These are phyloP conservation scores for Sparus aurata DNA, from an alignment of 2,797 vertebrate genomes.

Conservation along the genomic window DNA sequence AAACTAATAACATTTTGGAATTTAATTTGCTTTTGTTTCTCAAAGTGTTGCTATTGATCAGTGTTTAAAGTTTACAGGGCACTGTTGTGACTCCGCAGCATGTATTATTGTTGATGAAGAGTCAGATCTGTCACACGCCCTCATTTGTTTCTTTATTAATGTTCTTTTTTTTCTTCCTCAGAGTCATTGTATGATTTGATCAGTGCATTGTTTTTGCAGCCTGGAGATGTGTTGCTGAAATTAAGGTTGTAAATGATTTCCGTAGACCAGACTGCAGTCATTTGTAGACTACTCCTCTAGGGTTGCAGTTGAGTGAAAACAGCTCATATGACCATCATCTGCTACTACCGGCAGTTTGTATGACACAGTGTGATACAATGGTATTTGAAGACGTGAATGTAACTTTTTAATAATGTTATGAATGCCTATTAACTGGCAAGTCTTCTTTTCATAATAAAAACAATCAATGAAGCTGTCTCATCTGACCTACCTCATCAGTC, in stretches of 20 bases:
- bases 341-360: constrained; percentile 28
- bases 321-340: constrained; percentile 25
- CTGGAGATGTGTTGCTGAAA: background rate
- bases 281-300: constrained; percentile 49
- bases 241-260: constrained; percentile 17
- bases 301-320: constrained; percentile 50
- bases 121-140: constrained; percentile 1
- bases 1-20: constrained; percentile 56
- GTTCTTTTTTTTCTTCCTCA: background rate
- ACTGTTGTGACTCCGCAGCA: constrained; percentile 26
- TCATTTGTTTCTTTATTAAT: constrained; percentile 2
- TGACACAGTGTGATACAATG: constrained; percentile 30
- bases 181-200: constrained; percentile 23
- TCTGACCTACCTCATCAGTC: background rate
- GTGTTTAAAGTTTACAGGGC: constrained; percentile 62
- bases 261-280: constrained; percentile 37
- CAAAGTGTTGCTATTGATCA: constrained; percentile 67
- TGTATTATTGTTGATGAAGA: constrained; percentile 28
- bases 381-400: constrained; percentile 68
- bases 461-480: background rate
- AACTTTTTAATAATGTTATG: constrained; percentile 24
- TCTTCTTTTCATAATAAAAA: constrained; percentile 72
- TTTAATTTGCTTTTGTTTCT: constrained; percentile 44
- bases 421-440: constrained; percentile 33
- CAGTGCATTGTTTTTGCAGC: constrained; percentile 18